Evolutionary conservation across 2,113 vertebrate genomes (phyloP).

Genomic region (Neodon shergylaensis): DNA sequence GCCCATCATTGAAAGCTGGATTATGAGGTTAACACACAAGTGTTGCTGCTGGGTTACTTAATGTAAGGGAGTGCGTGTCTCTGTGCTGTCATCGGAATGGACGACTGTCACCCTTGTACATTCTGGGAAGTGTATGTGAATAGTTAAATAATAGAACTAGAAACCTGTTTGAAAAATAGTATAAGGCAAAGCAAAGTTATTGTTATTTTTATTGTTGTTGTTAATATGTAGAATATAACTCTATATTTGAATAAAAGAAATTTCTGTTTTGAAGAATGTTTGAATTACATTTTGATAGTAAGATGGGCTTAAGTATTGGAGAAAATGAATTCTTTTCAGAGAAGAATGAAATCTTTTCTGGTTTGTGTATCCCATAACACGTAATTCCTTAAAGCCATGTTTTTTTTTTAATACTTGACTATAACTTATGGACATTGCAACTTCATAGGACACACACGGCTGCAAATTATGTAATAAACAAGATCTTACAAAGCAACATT

Average conservation of each 20-base stretch:
- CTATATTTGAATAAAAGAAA: not conserved
- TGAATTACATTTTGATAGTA: constrained; percentile 38
- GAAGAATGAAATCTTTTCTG: constrained; percentile 9
- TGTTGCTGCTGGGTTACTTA: not conserved
- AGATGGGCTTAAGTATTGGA: not conserved
- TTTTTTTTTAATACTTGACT: not conserved
- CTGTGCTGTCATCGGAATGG: not conserved
- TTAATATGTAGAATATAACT: not conserved
- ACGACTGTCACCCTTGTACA: not conserved
- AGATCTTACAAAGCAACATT: not conserved
- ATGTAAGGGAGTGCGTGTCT: not conserved
- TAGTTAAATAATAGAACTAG: not conserved
- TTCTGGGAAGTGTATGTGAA: not conserved
- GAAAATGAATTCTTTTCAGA: not conserved
- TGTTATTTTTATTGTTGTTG: not conserved
- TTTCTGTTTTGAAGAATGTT: constrained; percentile 29
- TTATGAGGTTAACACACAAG: not conserved
- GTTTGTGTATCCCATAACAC: not conserved
- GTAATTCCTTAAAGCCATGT: not conserved
- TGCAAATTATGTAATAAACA: not conserved
- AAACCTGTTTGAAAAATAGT: not conserved
- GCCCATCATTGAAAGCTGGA: not conserved
- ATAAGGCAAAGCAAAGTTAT: not conserved
- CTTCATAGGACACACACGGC: not conserved
- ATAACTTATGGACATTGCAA: not conserved